Conservation (phyloP, 23 tunicate genomes). For the Styela plicata region DNA sequence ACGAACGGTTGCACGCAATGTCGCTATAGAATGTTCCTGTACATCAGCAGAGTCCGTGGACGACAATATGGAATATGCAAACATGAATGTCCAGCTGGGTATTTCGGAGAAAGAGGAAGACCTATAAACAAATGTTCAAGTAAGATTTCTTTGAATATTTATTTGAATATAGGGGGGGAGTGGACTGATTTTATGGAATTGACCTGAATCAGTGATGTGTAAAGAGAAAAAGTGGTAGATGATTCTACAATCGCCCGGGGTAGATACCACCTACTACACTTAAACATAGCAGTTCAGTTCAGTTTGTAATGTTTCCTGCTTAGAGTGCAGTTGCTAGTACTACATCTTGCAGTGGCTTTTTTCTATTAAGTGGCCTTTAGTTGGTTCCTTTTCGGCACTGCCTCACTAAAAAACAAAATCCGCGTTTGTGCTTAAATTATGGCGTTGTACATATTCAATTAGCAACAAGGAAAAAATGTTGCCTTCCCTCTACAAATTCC, state of each 20-base stretch:
- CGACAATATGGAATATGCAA: slow-evolving; percentile 14
- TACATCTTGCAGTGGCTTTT: too few species aligned
- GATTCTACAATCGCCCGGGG: too few species aligned
- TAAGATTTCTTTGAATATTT: background rate
- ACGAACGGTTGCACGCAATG: slow-evolving; percentile 13
- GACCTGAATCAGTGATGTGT: background rate
- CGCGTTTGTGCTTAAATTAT: background rate
- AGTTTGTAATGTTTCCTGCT: too few species aligned
- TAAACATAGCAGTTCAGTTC: too few species aligned
- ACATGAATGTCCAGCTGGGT: slow-evolving; percentile 27
- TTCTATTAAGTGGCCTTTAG: too few species aligned
- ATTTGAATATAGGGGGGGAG: background rate
- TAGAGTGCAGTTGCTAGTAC: too few species aligned
- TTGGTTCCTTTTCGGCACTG: too few species aligned
- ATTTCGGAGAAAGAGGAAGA: slow-evolving; percentile 3
- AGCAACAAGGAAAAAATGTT: too few species aligned
- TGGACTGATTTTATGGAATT: background rate
- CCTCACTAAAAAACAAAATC: background rate
- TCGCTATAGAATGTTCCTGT: slow-evolving; percentile 7
- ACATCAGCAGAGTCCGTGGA: background rate
- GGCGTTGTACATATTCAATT: too few species aligned
- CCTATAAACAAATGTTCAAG: slow-evolving; percentile 5
- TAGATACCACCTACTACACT: too few species aligned
- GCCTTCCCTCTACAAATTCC: too few species aligned
- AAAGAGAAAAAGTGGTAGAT: too few species aligned